Evolutionary conservation across 2,113 vertebrate genomes (phyloP).

Genomic region (Athene noctua): DNA sequence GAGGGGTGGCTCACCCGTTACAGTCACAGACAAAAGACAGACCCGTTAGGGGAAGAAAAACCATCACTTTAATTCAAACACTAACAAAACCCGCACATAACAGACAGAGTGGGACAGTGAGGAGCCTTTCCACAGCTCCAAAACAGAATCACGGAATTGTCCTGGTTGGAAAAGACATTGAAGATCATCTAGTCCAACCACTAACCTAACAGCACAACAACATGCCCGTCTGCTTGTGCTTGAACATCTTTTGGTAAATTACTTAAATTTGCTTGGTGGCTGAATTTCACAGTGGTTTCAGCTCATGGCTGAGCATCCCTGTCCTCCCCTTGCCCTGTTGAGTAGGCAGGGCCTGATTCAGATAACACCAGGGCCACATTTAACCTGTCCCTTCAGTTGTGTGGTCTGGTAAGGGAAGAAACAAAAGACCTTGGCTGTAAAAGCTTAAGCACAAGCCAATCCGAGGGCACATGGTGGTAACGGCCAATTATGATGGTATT

Average conservation of each 20-base stretch:
- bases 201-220: too few species aligned
- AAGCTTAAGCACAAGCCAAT: slow-evolving; percentile 14
- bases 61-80: too few species aligned
- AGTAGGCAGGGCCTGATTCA: background rate
- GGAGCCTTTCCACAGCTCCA: too few species aligned
- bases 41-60: too few species aligned
- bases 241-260: background rate
- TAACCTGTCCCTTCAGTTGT: background rate
- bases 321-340: background rate
- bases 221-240: background rate
- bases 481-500: slow-evolving; percentile 83
- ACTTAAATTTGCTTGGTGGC: background rate
- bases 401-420: background rate
- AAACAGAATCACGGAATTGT: too few species aligned
- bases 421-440: background rate
- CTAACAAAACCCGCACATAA: too few species aligned
- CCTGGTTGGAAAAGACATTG: too few species aligned
- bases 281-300: background rate
- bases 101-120: too few species aligned
- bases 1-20: too few species aligned
- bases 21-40: too few species aligned
- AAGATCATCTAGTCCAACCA: too few species aligned
- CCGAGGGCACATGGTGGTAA: slow-evolving; percentile 69
- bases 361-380: background rate
- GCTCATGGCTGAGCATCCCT: background rate